Conservation (phyloP, 2,888 invertebrate species). For the Chalcosyrphus nemorum region DNA sequence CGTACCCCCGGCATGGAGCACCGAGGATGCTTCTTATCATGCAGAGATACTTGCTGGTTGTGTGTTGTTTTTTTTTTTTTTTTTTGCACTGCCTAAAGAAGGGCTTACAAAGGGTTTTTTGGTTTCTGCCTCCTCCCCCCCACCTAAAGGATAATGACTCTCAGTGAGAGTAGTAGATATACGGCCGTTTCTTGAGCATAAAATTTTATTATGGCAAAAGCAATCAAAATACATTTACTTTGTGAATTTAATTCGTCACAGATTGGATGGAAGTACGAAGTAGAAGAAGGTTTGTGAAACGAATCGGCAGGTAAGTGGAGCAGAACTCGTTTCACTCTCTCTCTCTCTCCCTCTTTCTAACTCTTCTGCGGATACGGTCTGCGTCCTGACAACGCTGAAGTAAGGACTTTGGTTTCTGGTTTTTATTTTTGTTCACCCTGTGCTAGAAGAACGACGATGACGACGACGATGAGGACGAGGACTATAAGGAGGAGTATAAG, state of each 20-base stretch:
- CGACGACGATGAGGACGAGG: background rate
- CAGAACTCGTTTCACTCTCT: background rate
- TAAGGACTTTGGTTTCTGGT: conserved; percentile 5
- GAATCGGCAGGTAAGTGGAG: conserved; percentile 30
- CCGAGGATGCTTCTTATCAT: background rate
- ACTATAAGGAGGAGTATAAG: conserved; percentile 24
- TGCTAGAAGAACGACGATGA: background rate
- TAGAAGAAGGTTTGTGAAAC: conserved; percentile 2
- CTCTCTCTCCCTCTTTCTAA: background rate
- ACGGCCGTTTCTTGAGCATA: conserved; percentile 27
- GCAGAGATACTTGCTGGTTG: conserved; percentile 7
- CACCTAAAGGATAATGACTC: conserved; percentile 22
- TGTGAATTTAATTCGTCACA: conserved; percentile 48
- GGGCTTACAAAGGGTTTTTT: too few relatives aligned
- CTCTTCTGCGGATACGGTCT: background rate
- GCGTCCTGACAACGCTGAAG: background rate
- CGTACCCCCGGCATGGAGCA: background rate
- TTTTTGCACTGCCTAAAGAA: background rate
- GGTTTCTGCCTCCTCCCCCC: too few relatives aligned
- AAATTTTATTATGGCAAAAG: conserved; percentile 35
- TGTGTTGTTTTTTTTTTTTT: conserved; percentile 27
- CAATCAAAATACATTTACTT: conserved; percentile 57
- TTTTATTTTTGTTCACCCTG: background rate
- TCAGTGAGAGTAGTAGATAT: conserved; percentile 5
- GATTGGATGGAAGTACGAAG: conserved; percentile 18